Evolutionary conservation across 2,888 invertebrate genomes (phyloP).

Genomic region (Oscheius onirici): DNA sequence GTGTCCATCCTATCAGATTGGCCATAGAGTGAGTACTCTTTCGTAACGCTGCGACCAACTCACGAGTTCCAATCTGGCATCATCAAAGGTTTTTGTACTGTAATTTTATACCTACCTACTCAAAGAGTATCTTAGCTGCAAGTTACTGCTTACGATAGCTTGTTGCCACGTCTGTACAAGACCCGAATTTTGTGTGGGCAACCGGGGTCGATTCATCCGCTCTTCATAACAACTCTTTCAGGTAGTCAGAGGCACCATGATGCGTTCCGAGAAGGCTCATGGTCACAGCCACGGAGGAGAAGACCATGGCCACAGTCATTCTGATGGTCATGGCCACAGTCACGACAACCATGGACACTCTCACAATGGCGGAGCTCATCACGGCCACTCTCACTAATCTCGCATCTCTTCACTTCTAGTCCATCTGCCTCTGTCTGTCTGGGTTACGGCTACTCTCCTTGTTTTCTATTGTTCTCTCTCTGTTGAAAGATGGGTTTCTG

Average conservation of each 20-base stretch:
- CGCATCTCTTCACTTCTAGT: conserved; percentile 18
- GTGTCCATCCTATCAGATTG: conserved; percentile 47
- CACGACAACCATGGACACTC: conserved; percentile 28
- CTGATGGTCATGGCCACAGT: conserved; percentile 34
- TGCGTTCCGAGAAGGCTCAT: conserved; percentile 36
- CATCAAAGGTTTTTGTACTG: too few species aligned
- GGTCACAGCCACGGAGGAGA: conserved; percentile 30
- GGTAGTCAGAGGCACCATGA: conserved; percentile 41
- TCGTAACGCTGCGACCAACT: background rate
- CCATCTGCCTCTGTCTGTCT: background rate
- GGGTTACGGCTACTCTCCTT: too few species aligned
- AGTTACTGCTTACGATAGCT: too few species aligned
- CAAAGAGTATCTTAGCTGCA: too few species aligned
- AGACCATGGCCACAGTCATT: too few species aligned
- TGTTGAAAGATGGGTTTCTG: too few species aligned
- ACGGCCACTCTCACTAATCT: conserved; percentile 23
- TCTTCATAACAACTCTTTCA: background rate
- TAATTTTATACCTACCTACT: too few species aligned
- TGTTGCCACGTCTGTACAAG: too few species aligned
- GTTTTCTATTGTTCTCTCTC: too few species aligned
- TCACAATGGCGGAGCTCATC: conserved; percentile 25
- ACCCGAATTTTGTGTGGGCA: too few species aligned
- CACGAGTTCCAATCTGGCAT: too few species aligned
- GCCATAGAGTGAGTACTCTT: conserved; percentile 49
- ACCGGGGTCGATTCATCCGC: too few species aligned